Base-by-base conservation (phyloP, 1,140 invertebrate species). In the Anoplolepis gracilipes region DNA sequence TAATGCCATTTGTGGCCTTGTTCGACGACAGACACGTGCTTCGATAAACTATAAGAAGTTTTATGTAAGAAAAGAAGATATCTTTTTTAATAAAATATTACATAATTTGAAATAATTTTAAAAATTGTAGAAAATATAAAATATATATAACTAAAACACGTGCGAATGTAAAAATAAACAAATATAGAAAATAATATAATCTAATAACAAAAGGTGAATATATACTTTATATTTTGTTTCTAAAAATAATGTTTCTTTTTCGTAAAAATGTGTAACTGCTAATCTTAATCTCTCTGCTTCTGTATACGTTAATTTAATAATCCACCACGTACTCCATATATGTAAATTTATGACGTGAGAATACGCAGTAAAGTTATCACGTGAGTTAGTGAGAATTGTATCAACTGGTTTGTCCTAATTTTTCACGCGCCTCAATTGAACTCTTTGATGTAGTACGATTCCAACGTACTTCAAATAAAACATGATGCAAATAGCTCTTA, bases 1-100 rank as follows among this genome's bases (percentile, higher is more conserved):
- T 62, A 75, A 36, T 86, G 64, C 87, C 87, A 91, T 90, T 89
- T 86, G 89, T 61, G 78, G 81, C 65, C 59, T 84, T 89, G 85
- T 87, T 91, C 76, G 70, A 78, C 22, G 86, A 57, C 69, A 61
- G 76, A 81, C 61, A 90, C 87, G 87, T 88, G 87, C 67, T 59
- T 79, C 65, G 69, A 64, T 76, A 65, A 88, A 77, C 46, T 61
- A 84, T 11, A 59, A 30, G 30, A 76, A n/a, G 16, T 46, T 8
- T 39, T 46, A 65, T 4, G 42, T 2, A 13, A 46, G 46, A 49
- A 49, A 19, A 19, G 64, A 42, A 73, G 67, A 57, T 77, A 53
- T 70, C 28, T 22, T 88, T 84, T 62, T 76, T 55, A 79, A 76
- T 84, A 39, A 59, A 39, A 42, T 61, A 30, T 61, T 2, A 10